These are phyloP conservation scores for Euleptes europaea DNA, from an alignment of 2,113 vertebrate genomes.

Conservation along the genomic window DNA sequence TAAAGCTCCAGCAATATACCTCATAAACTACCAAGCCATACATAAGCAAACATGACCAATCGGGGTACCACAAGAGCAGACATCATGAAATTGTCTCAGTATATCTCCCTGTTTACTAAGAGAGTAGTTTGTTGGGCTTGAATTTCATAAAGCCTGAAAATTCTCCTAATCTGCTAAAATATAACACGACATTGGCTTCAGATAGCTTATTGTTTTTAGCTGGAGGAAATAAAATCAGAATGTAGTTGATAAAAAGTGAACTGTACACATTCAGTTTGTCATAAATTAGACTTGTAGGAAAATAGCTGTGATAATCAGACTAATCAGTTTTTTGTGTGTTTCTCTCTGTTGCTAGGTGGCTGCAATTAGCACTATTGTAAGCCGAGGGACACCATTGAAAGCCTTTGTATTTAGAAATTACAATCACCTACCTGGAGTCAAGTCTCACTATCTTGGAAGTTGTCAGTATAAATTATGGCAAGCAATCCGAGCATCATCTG, in stretches of 20 bases:
- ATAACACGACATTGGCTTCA: not conserved
- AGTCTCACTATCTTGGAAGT: constrained; percentile 91
- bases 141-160: not conserved
- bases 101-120: not conserved
- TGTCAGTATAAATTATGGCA: constrained; percentile 95
- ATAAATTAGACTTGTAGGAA: not conserved
- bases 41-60: too few relatives aligned
- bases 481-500: constrained; percentile 91
- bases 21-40: too few relatives aligned
- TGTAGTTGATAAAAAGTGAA: not conserved
- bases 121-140: not conserved
- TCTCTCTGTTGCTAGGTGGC: constrained; percentile 79
- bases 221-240: not conserved
- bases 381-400: constrained; percentile 88
- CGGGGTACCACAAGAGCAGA: not conserved
- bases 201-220: not conserved
- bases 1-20: too few relatives aligned
- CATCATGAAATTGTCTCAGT: not conserved
- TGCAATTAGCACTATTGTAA: constrained; percentile 94
- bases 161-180: not conserved
- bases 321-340: constrained; percentile 2
- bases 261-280: not conserved
- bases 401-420: constrained; percentile 97
- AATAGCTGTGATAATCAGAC: not conserved
- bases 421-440: constrained; percentile 87